Conservation (phyloP, 1,140 invertebrate species). For the Thalassaphorura encarpata region DNA sequence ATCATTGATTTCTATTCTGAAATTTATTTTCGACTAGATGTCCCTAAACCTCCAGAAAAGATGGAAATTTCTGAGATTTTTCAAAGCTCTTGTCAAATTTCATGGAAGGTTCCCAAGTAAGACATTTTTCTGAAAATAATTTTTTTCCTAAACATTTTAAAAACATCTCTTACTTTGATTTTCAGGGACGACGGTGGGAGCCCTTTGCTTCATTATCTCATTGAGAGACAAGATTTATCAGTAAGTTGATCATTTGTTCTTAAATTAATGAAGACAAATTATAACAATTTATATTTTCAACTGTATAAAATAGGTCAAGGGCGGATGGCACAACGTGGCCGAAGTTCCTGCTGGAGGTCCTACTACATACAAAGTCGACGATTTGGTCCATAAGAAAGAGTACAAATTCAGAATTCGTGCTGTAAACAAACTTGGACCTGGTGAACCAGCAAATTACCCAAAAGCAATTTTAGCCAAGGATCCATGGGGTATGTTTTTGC, state of each 20-base stretch:
- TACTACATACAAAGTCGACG: slow-evolving; percentile 70
- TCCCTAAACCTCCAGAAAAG: slow-evolving; percentile 72
- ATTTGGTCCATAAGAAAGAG: slow-evolving; percentile 73
- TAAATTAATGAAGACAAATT: no score
- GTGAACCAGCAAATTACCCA: slow-evolving; percentile 75
- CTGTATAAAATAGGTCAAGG: no score
- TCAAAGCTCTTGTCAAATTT: slow-evolving; percentile 78
- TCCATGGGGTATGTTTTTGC: slow-evolving; percentile 72
- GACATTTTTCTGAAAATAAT: background rate
- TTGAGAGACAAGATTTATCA: slow-evolving; percentile 88
- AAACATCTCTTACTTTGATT: background rate
- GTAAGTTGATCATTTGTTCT: no score
- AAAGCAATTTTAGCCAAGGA: slow-evolving; percentile 89
- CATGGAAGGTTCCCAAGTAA: slow-evolving; percentile 84
- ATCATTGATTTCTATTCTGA: slow-evolving; percentile 31
- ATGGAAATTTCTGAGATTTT: slow-evolving; percentile 86
- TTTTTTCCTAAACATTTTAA: no score
- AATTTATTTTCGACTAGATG: no score
- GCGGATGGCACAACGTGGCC: slow-evolving; percentile 75
- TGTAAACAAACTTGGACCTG: slow-evolving; percentile 78
- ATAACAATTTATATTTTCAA: no score
- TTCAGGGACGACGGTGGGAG: slow-evolving; percentile 63
- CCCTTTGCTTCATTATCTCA: slow-evolving; percentile 79
- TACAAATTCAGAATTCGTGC: slow-evolving; percentile 93
- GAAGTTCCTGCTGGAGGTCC: slow-evolving; percentile 54